phyloP scores from a whole-genome alignment of 2,113 vertebrate genomes.

The Macquaria australasica region DNA sequence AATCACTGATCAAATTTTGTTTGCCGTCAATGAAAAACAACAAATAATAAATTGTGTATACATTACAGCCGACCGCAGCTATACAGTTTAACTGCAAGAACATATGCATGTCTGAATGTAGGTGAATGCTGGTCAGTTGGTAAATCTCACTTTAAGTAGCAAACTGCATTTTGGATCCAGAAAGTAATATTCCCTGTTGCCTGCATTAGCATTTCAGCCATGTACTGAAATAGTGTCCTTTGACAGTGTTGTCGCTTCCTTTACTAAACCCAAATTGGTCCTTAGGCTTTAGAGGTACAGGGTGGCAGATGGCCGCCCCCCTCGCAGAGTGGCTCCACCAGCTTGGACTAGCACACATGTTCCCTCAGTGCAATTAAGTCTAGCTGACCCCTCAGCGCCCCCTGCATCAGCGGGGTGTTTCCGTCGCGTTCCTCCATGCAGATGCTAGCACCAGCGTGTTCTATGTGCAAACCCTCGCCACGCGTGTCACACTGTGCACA shows the following conservation, averaged over 20 bases:
- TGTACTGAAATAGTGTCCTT: constrained; percentile 33
- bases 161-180: neutral
- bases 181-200: constrained; percentile 11
- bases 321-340: constrained; percentile 68
- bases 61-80: neutral
- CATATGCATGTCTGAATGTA: neutral
- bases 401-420: constrained; percentile 75
- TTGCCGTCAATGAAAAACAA: constrained; percentile 42
- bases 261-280: constrained; percentile 62
- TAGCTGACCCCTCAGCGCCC: constrained; percentile 81
- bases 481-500: constrained; percentile 76
- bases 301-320: constrained; percentile 76
- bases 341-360: constrained; percentile 76
- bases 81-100: neutral
- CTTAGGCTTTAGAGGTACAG: constrained; percentile 63
- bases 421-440: constrained; percentile 74
- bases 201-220: constrained; percentile 8
- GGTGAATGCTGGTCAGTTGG: neutral
- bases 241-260: constrained; percentile 49
- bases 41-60: neutral
- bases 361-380: constrained; percentile 82
- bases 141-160: neutral
- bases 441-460: constrained; percentile 70
- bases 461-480: constrained; percentile 52
- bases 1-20: constrained; percentile 32